Evolutionary conservation across 2,888 invertebrate genomes (phyloP), one percentile per base, ranked within the genome.

Genomic region (Aporophyla nigra): DNA sequence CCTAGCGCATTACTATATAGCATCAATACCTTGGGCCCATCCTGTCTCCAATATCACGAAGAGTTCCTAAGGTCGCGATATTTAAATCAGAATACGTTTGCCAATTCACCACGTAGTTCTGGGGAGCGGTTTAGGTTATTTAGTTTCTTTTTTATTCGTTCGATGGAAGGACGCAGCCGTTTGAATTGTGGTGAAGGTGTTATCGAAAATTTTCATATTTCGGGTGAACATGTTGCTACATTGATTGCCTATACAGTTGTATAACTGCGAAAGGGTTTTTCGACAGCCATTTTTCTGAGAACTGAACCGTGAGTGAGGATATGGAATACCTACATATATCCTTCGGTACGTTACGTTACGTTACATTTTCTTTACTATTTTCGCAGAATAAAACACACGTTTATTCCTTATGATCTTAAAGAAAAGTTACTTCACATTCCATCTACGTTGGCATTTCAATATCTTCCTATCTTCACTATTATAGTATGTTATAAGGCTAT

Each of bases 1-100:
- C 94, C 94, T 66, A 86, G 93, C 92, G 93, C 92, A 93, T 93
- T 93, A 92, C 91, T 86, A 86, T 90, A 90, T 90, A 89, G 86
- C 79, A 86, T 86, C 88, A 87, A 84, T 87, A 80, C 72, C 76
- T 76, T 78, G 62, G 74, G 68, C 74, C 81, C 84, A 84, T 83
- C 78, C 62, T 78, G 83, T 88, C 89, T 85, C 82, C 87, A 80
- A 89, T 91, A 87, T 90, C 90, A 90, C 89, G 83, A 89, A 90
- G 83, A 84, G 74, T 70, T 84, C 86, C 86, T 88, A 89, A 90
- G 89, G 89, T 88, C 87, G 87, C 85, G 85, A 93, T 93, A 93
- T 93, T 93, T 91, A 92, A 92, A 93, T 93, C 88, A 88, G 89
- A 91, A 91, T 90, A 88, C 75, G 76, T 87, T 87, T 87, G 84